These are phyloP conservation scores for Diphyllodes magnificus DNA, from an alignment of 2,113 vertebrate species.

Conservation along the genomic window DNA sequence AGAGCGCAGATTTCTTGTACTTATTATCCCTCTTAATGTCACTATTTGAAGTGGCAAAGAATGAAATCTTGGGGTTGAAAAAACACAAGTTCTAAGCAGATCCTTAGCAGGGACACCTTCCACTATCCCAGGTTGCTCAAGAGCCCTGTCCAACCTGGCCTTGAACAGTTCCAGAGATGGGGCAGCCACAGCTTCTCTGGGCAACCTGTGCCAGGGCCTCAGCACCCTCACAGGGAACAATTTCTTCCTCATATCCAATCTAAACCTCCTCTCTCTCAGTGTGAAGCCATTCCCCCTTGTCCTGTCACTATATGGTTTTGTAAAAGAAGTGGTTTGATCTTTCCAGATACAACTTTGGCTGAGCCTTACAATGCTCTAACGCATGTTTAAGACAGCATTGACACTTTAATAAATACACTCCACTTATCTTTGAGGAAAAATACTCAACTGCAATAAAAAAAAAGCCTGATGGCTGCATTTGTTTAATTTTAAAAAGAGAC, in stretches of 20 bases:
- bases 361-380: background rate
- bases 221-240: rapidly evolving
- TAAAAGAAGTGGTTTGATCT: background rate
- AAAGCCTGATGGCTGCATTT: background rate
- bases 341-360: background rate
- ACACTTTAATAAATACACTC: background rate
- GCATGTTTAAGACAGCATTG: background rate
- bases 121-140: background rate
- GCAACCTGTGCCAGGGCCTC: background rate
- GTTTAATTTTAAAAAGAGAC: background rate
- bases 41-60: background rate
- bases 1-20: rapidly evolving
- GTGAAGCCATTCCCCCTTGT: background rate
- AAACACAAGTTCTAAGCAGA: background rate
- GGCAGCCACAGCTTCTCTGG: background rate
- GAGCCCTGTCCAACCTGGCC: background rate
- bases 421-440: background rate
- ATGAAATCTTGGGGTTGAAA: background rate
- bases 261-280: background rate
- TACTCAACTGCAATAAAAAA: background rate
- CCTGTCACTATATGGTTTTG: background rate
- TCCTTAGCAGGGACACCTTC: background rate
- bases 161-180: background rate
- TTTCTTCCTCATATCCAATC: background rate
- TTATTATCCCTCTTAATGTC: background rate